Evolutionary conservation across 2,113 vertebrate genomes (phyloP), one percentile per base, ranked within the genome.

Genomic region (Carlito syrichta): DNA sequence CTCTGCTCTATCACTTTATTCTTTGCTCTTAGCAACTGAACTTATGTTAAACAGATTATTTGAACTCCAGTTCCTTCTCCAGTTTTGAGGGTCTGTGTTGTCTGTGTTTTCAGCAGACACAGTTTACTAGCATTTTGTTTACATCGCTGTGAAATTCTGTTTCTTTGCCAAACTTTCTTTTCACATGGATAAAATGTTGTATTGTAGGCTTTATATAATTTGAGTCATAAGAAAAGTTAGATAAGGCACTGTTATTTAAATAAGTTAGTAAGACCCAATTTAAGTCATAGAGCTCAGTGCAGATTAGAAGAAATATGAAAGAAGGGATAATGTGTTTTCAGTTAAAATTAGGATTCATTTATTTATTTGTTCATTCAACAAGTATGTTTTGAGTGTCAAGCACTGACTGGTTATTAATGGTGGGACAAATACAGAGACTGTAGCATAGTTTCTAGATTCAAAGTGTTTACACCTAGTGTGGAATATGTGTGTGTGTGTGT

Each of bases 81-180:
- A 98, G 84, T 97, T 96, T 96, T 94, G 93, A 98, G 93, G 94
- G 45, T 89, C 66, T 86, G 27, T 94, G 96, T 62, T 71, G 77
- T 97, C 97, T 97, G 45, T 76, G 9, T 93, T 97, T 98, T 97
- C 88, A 95, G 84, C 97, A 95, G 92, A 97, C 63, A 69, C 96
- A 66, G 71, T 97, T 91, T 93, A 63, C 52, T 76, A 97, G 96
- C 86, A 97, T 96, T 93, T 12, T 78, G 35, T 96, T 85, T 95
- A 96, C 94, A 40, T 98, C 87, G 97, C 88, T 97, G 25, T 69
- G 25, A 89, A n/a, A 62, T 78, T 73, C n/a, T 62, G 9, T 62
- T 89, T 92, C 8, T n/a, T 91, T 84, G 94, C 91, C 95, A 97
- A 95, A 95, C 58, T 94, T 94, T 96, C 77, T 96, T 76, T 97